These are phyloP conservation scores for Alexandromys fortis DNA, from an alignment of 2,113 vertebrate genomes.

Conservation along the genomic window DNA sequence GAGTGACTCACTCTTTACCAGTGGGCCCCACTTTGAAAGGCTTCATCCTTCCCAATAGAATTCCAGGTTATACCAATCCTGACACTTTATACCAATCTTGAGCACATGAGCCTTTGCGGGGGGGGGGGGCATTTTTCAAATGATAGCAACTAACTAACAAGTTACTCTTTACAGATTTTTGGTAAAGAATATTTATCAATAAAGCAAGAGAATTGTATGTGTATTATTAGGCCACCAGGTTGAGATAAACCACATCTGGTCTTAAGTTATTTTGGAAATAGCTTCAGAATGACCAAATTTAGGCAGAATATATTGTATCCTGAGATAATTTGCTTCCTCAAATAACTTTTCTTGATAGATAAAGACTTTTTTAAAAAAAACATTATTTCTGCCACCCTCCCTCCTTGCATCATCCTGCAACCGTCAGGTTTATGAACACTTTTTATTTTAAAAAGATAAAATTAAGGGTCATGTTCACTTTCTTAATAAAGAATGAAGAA, in stretches of 20 bases:
- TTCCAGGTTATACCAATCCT: not conserved
- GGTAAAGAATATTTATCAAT: not conserved
- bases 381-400: not conserved
- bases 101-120: not conserved
- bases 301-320: not conserved
- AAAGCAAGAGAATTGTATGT: not conserved
- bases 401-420: not conserved
- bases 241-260: not conserved
- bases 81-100: not conserved
- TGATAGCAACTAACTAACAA: not conserved
- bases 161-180: not conserved
- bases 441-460: slow-evolving; percentile 15
- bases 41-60: not conserved
- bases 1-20: accelerated
- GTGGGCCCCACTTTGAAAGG: not conserved
- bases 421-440: not conserved
- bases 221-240: not conserved
- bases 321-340: slow-evolving; percentile 1
- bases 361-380: not conserved
- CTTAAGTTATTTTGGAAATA: slow-evolving; percentile 4
- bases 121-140: not conserved
- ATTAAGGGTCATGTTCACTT: not conserved
- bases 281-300: not conserved
- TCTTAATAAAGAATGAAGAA: slow-evolving; percentile 7
- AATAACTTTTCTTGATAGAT: not conserved